Evolutionary conservation across 2,888 invertebrate species (phyloP), one percentile per base, ranked within the genome.

Genomic region (Cosmopolites sordidus): DNA sequence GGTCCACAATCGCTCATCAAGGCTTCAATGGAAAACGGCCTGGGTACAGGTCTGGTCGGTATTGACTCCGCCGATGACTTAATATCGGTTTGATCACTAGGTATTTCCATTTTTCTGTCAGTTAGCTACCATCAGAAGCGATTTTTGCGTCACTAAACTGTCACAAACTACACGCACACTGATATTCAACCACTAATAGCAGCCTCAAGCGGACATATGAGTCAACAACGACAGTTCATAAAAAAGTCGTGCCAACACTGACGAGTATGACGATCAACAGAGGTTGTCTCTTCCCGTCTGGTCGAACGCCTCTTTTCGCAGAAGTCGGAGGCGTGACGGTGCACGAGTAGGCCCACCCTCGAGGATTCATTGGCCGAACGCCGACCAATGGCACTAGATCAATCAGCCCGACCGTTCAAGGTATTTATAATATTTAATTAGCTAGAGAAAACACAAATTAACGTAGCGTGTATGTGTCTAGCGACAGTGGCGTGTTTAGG

Each of bases 11-110:
- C 73, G 61, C 74, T 72, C 66, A 83, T 83, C 17, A 83, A 64
- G 1, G 82, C 82, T 69, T 83, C 83, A 41, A 83, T 83, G 1
- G 82, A 80, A 68, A 83, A 83, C 1, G 83, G 80, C 62, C 78
- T 80, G 2, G 82, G 82, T 45, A 76, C 75, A 2, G 73, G 68
- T 62, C 72, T 74, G n/a, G 69, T 69, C 40, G 67, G 60, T 29
- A 62, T n/a, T 2, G 46, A 11, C 11, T 49, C 49, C 17, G 15
- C 8, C 11, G 48, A 22, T 2, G 43, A 17, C 39, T 53, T 54
- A 18, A 57, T 40, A 5, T 57, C 54, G n/a, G 54, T 57, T 44
- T 53, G 57, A 14, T 48, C 46, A 2, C 15, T n/a, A 16, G 54
- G 17, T 27, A 44, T 40, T 16, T 54, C 51, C 55, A 55, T 55